Evolutionary conservation across 2,113 vertebrate species (phyloP), one percentile per base, ranked within the genome.

Genomic region (Varanus komodoensis): DNA sequence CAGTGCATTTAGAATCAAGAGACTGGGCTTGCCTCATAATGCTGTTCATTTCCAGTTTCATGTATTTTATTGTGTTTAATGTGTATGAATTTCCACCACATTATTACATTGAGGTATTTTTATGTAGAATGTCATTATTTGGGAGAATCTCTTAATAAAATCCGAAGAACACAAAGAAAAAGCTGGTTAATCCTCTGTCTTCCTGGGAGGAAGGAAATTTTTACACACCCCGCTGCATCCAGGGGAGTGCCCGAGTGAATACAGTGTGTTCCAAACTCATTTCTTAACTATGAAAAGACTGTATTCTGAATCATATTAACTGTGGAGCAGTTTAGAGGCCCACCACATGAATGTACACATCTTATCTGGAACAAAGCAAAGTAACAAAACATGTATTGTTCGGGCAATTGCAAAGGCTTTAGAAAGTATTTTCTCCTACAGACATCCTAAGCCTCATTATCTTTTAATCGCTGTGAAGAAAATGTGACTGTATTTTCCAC

Each of bases 391-490:
- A 48, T 74, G 71, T 17, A 86, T 86, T 82, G 87, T 92, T 82
- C 77, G 71, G 57, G 19, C 78, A 83, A 23, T 44, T 86, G 57
- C 25, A 86, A 85, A 89, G 82, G 32, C 25, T 89, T 82, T 85
- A 32, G 34, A 80, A 54, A 86, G 89, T 4, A 34, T 8, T 75
- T 68, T 64, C 12, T 12, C 89, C 90, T 64, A 83, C 78, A 8
- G 50, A 21, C 73, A 29, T 84, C 71, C 74, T 9, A 91, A 71
- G 52, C 34, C 67, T 32, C 17, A 64, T n/a, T 83, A 14, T 90
- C 86, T 92, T 34, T 86, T 86, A 92, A 89, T 86, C 50, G 25
- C 57, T 27, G 77, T 29, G 38, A 93, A 87, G 29, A 71, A 61
- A 75, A 29, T 54, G 14, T 78, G 38, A 38, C 8, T 27, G 25